Conservation (phyloP, 2,888 invertebrate species). For the Andrena fulva region DNA sequence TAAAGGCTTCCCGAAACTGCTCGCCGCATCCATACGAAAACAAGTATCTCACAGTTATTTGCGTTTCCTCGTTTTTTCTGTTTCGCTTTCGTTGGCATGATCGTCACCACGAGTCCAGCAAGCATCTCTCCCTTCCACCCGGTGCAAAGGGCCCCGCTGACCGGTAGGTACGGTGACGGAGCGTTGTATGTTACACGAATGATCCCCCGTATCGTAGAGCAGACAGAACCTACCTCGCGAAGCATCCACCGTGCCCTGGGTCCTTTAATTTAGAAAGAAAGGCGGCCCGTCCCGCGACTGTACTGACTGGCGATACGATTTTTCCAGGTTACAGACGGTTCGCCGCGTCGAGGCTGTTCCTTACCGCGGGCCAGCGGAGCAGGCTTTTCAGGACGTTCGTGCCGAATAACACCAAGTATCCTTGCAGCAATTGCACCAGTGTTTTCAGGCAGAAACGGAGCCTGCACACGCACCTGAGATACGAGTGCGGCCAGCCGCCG, state of each 20-base stretch:
- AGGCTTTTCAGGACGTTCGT: slow-evolving; percentile 40
- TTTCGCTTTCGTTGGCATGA: slow-evolving; percentile 26
- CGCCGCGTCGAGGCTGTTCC: slow-evolving; percentile 32
- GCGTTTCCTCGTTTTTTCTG: slow-evolving; percentile 1
- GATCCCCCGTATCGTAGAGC: background rate
- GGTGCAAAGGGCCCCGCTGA: background rate
- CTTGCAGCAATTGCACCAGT: slow-evolving; percentile 78
- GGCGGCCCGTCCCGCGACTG: no score
- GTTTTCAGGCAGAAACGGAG: slow-evolving; percentile 74
- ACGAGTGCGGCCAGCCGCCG: slow-evolving; percentile 82
- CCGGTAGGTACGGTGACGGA: background rate
- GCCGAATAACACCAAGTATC: slow-evolving; percentile 50
- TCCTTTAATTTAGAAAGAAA: slow-evolving; percentile 1
- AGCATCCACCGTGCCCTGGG: background rate
- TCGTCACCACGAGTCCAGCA: slow-evolving; percentile 1
- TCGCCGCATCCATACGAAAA: background rate
- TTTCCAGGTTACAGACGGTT: slow-evolving; percentile 60
- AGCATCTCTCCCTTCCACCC: background rate
- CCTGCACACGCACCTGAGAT: slow-evolving; percentile 76
- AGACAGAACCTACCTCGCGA: background rate
- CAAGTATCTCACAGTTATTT: slow-evolving; percentile 14
- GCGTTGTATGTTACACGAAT: background rate
- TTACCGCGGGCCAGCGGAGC: slow-evolving; percentile 30
- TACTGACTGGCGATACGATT: slow-evolving; percentile 44
- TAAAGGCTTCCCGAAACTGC: slow-evolving; percentile 10